phyloP scores from a whole-genome alignment of 37 sponge, comb jelly and placozoan genomes.

The Lycopodina hypogea region DNA sequence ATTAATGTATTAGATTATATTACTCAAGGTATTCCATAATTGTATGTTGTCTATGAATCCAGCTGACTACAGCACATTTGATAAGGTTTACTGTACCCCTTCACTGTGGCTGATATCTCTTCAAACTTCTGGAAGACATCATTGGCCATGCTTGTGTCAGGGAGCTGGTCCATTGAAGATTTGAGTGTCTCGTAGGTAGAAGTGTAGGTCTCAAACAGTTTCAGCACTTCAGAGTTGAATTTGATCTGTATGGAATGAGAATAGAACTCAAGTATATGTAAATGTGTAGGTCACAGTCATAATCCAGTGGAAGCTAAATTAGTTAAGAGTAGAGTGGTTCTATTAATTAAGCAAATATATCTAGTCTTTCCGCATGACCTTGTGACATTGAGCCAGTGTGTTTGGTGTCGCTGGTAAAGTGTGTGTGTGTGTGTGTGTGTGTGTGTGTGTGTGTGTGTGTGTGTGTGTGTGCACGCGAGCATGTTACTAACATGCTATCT shows the following conservation, averaged over 20 bases:
- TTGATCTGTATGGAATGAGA: slow-evolving; percentile 2
- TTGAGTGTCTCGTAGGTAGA: slow-evolving; percentile 8
- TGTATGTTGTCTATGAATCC: no score
- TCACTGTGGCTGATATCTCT: background rate
- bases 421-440: background rate
- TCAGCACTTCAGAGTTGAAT: slow-evolving; percentile 27
- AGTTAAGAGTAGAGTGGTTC: no score
- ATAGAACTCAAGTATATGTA: no score
- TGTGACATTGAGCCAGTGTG: background rate
- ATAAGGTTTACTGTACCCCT: no score
- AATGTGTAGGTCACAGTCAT: background rate
- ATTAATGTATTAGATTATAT: no score
- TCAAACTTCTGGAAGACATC: slow-evolving; percentile 40
- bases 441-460: background rate
- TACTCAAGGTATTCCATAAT: no score
- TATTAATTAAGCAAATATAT: no score
- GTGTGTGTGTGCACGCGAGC: no score
- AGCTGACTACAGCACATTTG: no score
- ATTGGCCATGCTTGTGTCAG: slow-evolving; percentile 7
- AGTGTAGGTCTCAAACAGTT: slow-evolving; percentile 19
- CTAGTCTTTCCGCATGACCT: no score
- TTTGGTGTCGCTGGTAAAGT: background rate
- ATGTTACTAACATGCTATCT: no score
- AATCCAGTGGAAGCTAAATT: background rate
- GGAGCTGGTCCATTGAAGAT: background rate